These are phyloP conservation scores for Graptemys geographica DNA, from an alignment of 2,797 vertebrate species.

Conservation along the genomic window DNA sequence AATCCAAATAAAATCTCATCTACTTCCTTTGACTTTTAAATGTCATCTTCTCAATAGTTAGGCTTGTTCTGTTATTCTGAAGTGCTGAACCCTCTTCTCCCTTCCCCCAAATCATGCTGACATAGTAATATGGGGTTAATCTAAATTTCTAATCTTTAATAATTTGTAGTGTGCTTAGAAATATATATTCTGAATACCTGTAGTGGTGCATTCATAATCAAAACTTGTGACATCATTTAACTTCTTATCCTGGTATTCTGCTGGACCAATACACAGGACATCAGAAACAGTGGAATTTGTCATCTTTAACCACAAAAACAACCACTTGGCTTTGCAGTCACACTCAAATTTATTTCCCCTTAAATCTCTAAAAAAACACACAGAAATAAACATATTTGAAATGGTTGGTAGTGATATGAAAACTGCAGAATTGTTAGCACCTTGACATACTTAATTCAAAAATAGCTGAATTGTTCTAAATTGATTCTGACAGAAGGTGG, in stretches of 20 bases:
- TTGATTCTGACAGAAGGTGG: not conserved
- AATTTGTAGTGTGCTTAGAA: conserved; percentile 65
- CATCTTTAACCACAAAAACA: conserved; percentile 96
- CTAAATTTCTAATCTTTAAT: conserved; percentile 2
- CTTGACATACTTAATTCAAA: conserved; percentile 44
- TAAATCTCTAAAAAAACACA: conserved; percentile 89
- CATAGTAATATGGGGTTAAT: not conserved
- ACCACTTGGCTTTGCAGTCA: conserved; percentile 97
- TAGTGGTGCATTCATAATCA: conserved; percentile 94
- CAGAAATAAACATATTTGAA: conserved; percentile 67
- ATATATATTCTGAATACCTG: conserved; percentile 84
- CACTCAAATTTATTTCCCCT: conserved; percentile 97
- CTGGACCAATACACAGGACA: conserved; percentile 91
- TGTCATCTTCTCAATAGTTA: conserved; percentile 38
- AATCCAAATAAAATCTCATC: conserved; percentile 48
- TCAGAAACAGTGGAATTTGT: conserved; percentile 98
- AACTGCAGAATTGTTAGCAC: conserved; percentile 52
- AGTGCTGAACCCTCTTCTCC: conserved; percentile 29
- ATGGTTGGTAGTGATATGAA: conserved; percentile 40
- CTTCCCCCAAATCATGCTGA: conserved; percentile 25
- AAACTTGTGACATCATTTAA: conserved; percentile 94
- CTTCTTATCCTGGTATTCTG: conserved; percentile 94
- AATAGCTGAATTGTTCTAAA: not conserved
- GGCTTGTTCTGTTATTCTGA: not conserved
- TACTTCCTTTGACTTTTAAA: conserved; percentile 33